Evolutionary conservation across 2,797 vertebrate species (phyloP).

Genomic region (Acipenser ruthenus): DNA sequence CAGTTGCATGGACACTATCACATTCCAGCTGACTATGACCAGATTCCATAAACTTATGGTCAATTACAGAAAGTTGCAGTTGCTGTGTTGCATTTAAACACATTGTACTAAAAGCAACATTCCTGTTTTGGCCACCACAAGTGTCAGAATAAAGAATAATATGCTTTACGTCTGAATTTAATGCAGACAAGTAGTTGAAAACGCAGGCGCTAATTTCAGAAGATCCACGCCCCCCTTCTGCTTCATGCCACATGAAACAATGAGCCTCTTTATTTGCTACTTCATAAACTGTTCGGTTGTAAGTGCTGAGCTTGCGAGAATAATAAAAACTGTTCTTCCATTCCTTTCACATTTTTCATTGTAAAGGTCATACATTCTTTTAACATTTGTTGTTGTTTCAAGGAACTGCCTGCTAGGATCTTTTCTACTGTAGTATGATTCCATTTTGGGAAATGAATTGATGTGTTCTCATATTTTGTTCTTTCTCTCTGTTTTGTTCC

Average conservation of each 20-base stretch:
- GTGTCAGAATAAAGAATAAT: slow-evolving; percentile 14
- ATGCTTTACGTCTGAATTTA: slow-evolving; percentile 11
- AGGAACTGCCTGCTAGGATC: slow-evolving; percentile 10
- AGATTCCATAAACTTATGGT: slow-evolving; percentile 15
- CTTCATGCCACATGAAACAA: slow-evolving; percentile 4
- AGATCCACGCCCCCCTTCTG: slow-evolving; percentile 3
- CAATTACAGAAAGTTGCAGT: not conserved
- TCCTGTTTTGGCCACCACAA: slow-evolving; percentile 13
- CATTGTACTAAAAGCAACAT: slow-evolving; percentile 14
- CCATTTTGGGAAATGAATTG: slow-evolving; percentile 11
- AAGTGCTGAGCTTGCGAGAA: slow-evolving; percentile 17
- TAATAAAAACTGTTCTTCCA: slow-evolving; percentile 10
- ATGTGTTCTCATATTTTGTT: slow-evolving; percentile 14
- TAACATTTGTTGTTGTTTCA: slow-evolving; percentile 9
- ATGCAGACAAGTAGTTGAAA: slow-evolving; percentile 6
- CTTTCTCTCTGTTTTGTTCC: slow-evolving; percentile 1
- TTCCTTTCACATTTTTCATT: too few species aligned
- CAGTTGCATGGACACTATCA: slow-evolving; percentile 20
- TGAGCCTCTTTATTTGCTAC: not conserved
- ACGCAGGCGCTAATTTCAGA: slow-evolving; percentile 11
- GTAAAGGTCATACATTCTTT: slow-evolving; percentile 10
- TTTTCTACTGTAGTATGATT: slow-evolving; percentile 15
- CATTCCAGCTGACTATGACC: slow-evolving; percentile 19
- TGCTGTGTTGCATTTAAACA: slow-evolving; percentile 8
- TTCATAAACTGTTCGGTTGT: slow-evolving; percentile 18